Conservation (phyloP, 2,888 invertebrate genomes). For the Antitype chi region DNA sequence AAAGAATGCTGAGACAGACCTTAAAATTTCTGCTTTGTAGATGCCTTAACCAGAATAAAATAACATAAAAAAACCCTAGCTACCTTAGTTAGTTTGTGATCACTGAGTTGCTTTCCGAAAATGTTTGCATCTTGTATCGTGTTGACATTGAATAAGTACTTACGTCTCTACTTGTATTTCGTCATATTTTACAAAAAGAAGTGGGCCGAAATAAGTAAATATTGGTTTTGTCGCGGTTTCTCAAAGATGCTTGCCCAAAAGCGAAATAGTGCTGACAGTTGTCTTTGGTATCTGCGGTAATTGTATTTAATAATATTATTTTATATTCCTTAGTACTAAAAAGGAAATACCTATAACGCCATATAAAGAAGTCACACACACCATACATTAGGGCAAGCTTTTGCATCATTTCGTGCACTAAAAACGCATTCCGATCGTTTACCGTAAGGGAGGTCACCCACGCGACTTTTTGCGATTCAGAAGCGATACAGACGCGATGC, state of each 20-base stretch:
- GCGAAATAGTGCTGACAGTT: background rate
- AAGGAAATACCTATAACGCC: background rate
- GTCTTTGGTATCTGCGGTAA: background rate
- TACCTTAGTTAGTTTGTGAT: background rate
- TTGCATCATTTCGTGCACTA: background rate
- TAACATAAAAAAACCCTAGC: background rate
- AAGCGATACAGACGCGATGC: background rate
- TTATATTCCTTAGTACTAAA: background rate
- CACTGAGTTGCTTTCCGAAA: constrained; percentile 25
- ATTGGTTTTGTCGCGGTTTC: constrained; percentile 12
- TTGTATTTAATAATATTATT: constrained; percentile 1
- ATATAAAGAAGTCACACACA: background rate
- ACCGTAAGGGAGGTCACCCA: background rate
- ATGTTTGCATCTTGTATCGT: constrained; percentile 19
- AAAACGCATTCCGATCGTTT: background rate
- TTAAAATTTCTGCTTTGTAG: background rate
- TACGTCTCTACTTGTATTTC: constrained; percentile 21
- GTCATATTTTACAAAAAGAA: constrained; percentile 21
- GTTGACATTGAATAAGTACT: constrained; percentile 23
- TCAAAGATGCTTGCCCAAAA: background rate
- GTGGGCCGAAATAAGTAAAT: constrained; percentile 30
- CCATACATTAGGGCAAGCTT: background rate
- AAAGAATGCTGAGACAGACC: too few species aligned
- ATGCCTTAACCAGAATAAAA: background rate
- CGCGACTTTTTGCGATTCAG: background rate